Evolutionary conservation across 2,888 invertebrate genomes (phyloP), one percentile per base, ranked within the genome.

Genomic region (Calliphora vomitoria): DNA sequence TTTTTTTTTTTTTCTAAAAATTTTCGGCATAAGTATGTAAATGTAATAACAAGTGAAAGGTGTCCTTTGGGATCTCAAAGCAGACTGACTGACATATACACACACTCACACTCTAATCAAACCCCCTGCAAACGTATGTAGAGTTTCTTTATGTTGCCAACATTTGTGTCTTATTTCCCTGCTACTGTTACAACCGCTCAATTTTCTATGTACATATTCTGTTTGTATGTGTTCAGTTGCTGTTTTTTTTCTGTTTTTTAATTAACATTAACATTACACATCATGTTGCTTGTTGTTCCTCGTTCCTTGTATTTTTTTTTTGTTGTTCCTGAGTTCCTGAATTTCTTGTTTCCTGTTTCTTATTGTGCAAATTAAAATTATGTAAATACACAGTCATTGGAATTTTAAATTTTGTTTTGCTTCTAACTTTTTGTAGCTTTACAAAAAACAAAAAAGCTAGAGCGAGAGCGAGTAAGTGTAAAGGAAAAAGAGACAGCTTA

Each of bases 31-130:
- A 71, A 83, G 55, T 78, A 85, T 87, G 85, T 79, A 82, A 87
- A 87, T 87, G 82, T 87, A 87, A 85, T 82, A 87, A 85, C 87
- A 87, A 87, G 79, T 87, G 78, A 82, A 87, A 87, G 87, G 85
- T 87, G 82, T 87, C 87, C 87, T 85, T 87, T 87, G 87, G 87
- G 87, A 87, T 60, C 69, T 71, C 44, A 55, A 72, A 74, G 41
- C 53, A 80, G 60, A 69, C 72, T 2, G 6, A 72, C 25, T 2
- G 6, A 72, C 25, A 76, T 25, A 78, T 31, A 66, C 62, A 41
- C 6, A 78, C 44, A n/a, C n/a, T n/a, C 66, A 60, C 15, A 38
- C 20, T 31, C 20, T 8, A 15, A 38, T n/a, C 58, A 58, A 58
- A 20, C 3, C 60, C 8, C 44, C 38, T 25, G n/a, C 35, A 68